Evolutionary conservation across 2,888 invertebrate species (phyloP), one percentile per base, ranked within the genome.

Genomic region (Philereme transversata): DNA sequence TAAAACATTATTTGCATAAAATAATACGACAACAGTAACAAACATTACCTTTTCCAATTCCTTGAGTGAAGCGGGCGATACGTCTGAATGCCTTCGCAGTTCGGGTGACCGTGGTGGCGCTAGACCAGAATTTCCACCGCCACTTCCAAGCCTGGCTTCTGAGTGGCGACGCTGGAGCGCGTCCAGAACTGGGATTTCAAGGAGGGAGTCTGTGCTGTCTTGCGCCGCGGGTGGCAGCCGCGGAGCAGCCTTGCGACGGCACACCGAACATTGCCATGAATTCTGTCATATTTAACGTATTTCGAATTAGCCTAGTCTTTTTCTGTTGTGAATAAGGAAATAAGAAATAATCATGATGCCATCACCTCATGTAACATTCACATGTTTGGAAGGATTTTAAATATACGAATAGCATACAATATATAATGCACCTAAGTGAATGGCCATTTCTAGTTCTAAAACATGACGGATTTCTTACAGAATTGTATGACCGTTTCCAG

Each of bases 261-360:
- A 98, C 11, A 97, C 97, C 70, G 97, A 97, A 88, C 97, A 98
- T 61, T 96, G 95, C 97, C 97, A 98, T 74, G 95, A 95, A 69
- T 92, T 95, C 96, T 96, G 36, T 33, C 10, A 51, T 10, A n/a
- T 6, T 5, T 40, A 5, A 40, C 36, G 36, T 38, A 38, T 3
- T 38, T 38, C 5, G 3, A 38, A 38, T 38, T 38, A 38, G 22
- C 22, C 22, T 22, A 2, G 22, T 22, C 22, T 22, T 22, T 22
- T 22, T 22, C 22, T 22, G 22, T 22, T 22, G 22, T 22, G 22
- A 22, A 22, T 22, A 22, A 3, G 22, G 22, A 22, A 22, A 22
- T 22, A 22, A 22, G 22, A 22, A 22, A 22, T 22, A 3, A 22
- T 22, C 1, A 22, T 22, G 22, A 22, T 22, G 22, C 22, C 22